A percentile compares a stretch with the other conserved stretches of the same genome.
Evolutionary conservation across 2,113 vertebrate species (phyloP).

Genomic region (Stegastes partitus): DNA sequence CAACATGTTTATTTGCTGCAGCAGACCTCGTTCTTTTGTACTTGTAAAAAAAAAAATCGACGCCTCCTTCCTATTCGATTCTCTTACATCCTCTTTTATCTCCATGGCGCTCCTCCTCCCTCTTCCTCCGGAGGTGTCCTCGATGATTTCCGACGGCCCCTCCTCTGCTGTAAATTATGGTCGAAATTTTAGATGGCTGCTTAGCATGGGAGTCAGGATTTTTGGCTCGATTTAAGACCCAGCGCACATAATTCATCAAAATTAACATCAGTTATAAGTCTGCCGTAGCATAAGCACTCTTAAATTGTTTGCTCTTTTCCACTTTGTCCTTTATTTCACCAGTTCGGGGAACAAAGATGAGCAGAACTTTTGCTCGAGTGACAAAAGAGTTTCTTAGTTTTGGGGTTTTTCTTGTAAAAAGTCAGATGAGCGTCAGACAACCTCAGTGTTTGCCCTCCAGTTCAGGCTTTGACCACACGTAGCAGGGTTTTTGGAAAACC

Average conservation of each 20-base stretch:
- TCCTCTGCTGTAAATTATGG: constrained; percentile 59
- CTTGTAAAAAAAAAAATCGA: constrained; percentile 51
- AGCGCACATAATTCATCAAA: constrained; percentile 70
- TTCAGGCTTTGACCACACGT: no score
- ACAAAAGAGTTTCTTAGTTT: background rate
- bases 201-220: constrained; percentile 52
- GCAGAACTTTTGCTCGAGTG: constrained; percentile 16
- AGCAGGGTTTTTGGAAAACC: no score
- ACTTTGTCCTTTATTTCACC: background rate
- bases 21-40: constrained; percentile 37
- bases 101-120: constrained; percentile 52
- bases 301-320: constrained; percentile 47
- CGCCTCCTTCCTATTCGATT: constrained; percentile 16
- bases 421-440: constrained; percentile 31
- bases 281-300: constrained; percentile 43
- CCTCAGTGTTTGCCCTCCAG: constrained; percentile 36
- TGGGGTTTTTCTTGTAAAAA: constrained; percentile 30
- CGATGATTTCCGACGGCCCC: constrained; percentile 44
- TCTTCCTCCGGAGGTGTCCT: constrained; percentile 42
- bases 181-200: constrained; percentile 27
- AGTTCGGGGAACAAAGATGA: constrained; percentile 8
- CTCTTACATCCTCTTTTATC: constrained; percentile 52
- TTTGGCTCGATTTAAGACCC: constrained; percentile 44
- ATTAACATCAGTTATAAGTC: constrained; percentile 64
- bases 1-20: constrained; percentile 49